Percentiles rank a stretch among this genome's conserved stretches.
Conservation (phyloP, 2,888 invertebrate genomes). For the Cistogaster globosa region DNA sequence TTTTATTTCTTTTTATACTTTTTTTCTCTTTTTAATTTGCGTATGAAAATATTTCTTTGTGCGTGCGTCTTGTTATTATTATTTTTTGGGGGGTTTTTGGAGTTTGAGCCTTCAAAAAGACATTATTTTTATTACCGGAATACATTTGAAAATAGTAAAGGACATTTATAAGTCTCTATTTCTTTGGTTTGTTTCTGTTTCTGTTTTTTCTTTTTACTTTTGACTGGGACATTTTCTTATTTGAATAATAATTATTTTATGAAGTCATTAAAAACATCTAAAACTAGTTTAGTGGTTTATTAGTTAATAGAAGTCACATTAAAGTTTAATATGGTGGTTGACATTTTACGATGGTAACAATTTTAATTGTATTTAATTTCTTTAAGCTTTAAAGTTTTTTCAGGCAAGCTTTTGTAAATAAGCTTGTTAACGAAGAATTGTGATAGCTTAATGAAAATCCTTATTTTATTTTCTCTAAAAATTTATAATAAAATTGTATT, state of each 20-base stretch:
- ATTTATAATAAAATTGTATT: too few relatives aligned
- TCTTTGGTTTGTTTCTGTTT: slow-evolving; percentile 59
- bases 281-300: slow-evolving; percentile 69
- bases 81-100: slow-evolving; percentile 5
- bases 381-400: not conserved
- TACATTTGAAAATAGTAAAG: slow-evolving; percentile 38
- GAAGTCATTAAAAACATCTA: slow-evolving; percentile 63
- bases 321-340: slow-evolving; percentile 47
- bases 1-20: slow-evolving; percentile 4
- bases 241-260: slow-evolving; percentile 10
- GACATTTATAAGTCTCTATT: slow-evolving; percentile 60
- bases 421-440: too few relatives aligned
- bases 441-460: too few relatives aligned
- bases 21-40: slow-evolving; percentile 32
- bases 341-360: slow-evolving; percentile 4
- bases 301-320: slow-evolving; percentile 67
- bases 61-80: slow-evolving; percentile 16
- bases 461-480: too few relatives aligned
- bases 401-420: not conserved
- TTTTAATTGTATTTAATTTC: slow-evolving; percentile 24
- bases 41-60: slow-evolving; percentile 33
- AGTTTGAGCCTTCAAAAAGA: slow-evolving; percentile 25
- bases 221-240: slow-evolving; percentile 73
- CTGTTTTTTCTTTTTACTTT: slow-evolving; percentile 65
- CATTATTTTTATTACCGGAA: slow-evolving; percentile 59